Evolutionary conservation across 2,113 vertebrate species (phyloP), one percentile per base, ranked within the genome.

Genomic region (Prochilodus magdalenae): DNA sequence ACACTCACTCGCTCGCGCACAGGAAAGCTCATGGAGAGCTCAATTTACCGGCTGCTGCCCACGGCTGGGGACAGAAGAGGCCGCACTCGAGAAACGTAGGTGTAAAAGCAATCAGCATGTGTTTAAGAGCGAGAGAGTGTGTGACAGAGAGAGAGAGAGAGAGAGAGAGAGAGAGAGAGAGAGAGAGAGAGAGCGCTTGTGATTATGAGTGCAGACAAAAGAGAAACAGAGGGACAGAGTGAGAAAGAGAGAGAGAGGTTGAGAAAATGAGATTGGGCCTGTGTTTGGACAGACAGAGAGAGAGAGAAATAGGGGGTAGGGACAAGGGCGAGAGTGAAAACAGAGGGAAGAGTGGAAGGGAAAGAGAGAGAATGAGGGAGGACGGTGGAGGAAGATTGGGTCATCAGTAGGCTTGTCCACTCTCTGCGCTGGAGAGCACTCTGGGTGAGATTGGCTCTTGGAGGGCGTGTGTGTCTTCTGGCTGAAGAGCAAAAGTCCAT

Each of bases 401-500:
- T 81, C 47, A 71, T 80, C 77, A 36, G 74, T 71, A 86, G 80
- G 70, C 55, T 20, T 51, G 18, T 18, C 75, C 69, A 69, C 27
- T 74, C 76, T 66, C n/a, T 22, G 49, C 69, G 22, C 47, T 82
- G 29, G 62, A 85, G 79, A 77, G 62, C 65, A 66, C 67, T 74
- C 75, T 15, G 75, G 75, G 69, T 59, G 51, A 78, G 75, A 82
- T 70, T 85, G 80, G 70, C 70, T 82, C 29, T 47, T 62, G 1
- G 15, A 73, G 73, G 4, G 27, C n/a, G n/a, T 77, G 70, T 30
- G 79, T 66, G 84, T 60, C 67, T 60, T 73, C 55, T 65, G 62
- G 4, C 33, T 81, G 18, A 4, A 75, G 65, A 60, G 33, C 33
- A 49, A 60, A 71, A 60, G 33, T 72, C 73, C 80, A 59, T 70